Evolutionary conservation across 2,888 invertebrate genomes (phyloP).

Genomic region (Argyresthia goedartella): DNA sequence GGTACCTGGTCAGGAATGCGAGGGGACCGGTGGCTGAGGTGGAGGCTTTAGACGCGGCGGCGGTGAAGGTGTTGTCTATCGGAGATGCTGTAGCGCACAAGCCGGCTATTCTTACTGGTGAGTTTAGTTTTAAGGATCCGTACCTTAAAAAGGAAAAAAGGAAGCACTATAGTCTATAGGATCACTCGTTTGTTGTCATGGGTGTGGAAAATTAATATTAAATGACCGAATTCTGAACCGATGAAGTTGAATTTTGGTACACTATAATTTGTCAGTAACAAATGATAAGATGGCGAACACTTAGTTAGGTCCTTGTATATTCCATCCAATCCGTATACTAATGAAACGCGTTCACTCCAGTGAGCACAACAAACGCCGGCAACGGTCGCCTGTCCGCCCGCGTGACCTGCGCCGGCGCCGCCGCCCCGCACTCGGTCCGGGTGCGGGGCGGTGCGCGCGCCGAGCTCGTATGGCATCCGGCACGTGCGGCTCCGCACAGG

Average conservation of each 20-base stretch:
- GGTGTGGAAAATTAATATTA: too few relatives aligned
- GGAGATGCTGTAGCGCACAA: slow-evolving; percentile 84
- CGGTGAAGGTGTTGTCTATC: slow-evolving; percentile 79
- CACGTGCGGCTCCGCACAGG: slow-evolving; percentile 87
- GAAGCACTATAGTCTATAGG: too few relatives aligned
- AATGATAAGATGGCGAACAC: too few relatives aligned
- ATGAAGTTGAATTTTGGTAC: too few relatives aligned
- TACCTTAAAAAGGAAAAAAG: too few relatives aligned
- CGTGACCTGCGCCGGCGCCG: slow-evolving; percentile 84
- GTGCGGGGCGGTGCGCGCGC: slow-evolving; percentile 79
- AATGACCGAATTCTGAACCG: too few relatives aligned
- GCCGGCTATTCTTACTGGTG: slow-evolving; percentile 83
- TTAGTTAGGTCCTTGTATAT: too few relatives aligned
- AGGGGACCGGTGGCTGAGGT: slow-evolving; percentile 62
- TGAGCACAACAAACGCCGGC: slow-evolving; percentile 85
- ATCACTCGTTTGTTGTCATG: too few relatives aligned
- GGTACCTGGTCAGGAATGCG: slow-evolving; percentile 74
- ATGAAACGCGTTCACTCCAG: slow-evolving; percentile 45
- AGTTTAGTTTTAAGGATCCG: too few relatives aligned
- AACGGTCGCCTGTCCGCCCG: slow-evolving; percentile 85
- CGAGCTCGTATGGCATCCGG: slow-evolving; percentile 90
- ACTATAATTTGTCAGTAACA: too few relatives aligned
- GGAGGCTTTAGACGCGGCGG: slow-evolving; percentile 84
- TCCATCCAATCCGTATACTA: too few relatives aligned
- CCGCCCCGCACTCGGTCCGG: slow-evolving; percentile 86